phyloP scores from a whole-genome alignment of 2,888 invertebrate genomes.

The Antheraea yamamai region DNA sequence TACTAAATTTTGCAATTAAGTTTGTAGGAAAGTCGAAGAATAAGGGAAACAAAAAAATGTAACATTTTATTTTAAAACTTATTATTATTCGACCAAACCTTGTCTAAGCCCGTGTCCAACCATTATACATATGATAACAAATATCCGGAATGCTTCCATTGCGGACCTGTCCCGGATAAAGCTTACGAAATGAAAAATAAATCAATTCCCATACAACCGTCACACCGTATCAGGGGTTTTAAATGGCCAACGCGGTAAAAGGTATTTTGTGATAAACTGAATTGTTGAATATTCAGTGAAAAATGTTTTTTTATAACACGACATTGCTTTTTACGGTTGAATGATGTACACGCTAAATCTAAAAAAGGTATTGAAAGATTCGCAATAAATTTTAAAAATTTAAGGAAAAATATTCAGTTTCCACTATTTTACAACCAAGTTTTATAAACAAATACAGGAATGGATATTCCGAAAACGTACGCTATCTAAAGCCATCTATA shows the following conservation, averaged over 20 bases:
- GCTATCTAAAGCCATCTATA: background rate
- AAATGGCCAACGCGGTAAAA: background rate
- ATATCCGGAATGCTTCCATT: background rate
- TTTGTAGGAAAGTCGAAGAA: background rate
- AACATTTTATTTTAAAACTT: background rate
- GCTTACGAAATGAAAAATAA: background rate
- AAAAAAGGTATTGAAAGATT: too few relatives aligned
- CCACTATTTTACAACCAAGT: background rate
- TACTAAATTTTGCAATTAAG: background rate
- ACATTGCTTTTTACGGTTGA: background rate
- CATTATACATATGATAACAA: slow-evolving; percentile 3
- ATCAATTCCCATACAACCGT: background rate
- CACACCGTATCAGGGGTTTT: background rate
- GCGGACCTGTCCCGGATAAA: slow-evolving; percentile 5
- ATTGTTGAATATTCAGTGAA: background rate
- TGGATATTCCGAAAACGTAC: background rate
- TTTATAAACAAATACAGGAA: background rate
- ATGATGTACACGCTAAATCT: background rate
- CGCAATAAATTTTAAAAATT: too few relatives aligned
- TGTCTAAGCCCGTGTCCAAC: background rate
- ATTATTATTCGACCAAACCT: background rate
- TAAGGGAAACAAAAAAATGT: background rate
- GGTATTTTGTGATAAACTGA: slow-evolving; percentile 6
- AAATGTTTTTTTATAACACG: background rate
- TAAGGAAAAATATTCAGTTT: background rate